phyloP scores from a whole-genome alignment of 2,797 vertebrate species.

The Carcharodon carcharias region DNA sequence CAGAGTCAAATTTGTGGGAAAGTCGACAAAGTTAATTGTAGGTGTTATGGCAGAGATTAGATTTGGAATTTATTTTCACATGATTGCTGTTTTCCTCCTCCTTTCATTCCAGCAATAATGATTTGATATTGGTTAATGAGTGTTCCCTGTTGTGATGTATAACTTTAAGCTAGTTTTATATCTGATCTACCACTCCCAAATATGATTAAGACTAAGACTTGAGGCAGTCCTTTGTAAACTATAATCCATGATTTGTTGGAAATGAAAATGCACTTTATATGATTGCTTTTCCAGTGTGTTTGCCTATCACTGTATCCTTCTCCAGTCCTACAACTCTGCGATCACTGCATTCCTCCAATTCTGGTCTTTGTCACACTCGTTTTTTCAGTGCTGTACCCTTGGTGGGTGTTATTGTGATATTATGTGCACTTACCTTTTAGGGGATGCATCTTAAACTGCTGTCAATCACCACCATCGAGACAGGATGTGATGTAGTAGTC shows the following conservation, averaged over 20 bases:
- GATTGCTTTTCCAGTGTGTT: neutral
- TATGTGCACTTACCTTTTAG: too few species aligned
- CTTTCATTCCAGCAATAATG: neutral
- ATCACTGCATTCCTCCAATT: neutral
- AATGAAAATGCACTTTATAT: neutral
- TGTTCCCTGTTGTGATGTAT: neutral
- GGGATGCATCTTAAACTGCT: too few species aligned
- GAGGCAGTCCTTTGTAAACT: neutral
- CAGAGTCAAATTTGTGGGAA: neutral
- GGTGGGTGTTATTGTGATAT: neutral
- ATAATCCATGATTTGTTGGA: neutral
- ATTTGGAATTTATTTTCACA: neutral
- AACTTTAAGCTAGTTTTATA: neutral
- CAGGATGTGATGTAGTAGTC: too few species aligned
- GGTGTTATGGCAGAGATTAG: neutral
- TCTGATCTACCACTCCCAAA: neutral
- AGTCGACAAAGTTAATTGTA: neutral
- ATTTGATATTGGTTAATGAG: neutral
- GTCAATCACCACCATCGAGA: too few species aligned
- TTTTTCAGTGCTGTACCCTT: neutral
- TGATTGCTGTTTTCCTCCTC: neutral
- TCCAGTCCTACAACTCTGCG: neutral
- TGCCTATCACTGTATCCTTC: neutral
- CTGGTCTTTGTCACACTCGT: neutral
- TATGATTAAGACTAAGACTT: neutral